Percentiles rank a stretch among this genome's conserved stretches.
phyloP scores from a whole-genome alignment of 2,888 invertebrate genomes.

The Tiphia femorata region DNA sequence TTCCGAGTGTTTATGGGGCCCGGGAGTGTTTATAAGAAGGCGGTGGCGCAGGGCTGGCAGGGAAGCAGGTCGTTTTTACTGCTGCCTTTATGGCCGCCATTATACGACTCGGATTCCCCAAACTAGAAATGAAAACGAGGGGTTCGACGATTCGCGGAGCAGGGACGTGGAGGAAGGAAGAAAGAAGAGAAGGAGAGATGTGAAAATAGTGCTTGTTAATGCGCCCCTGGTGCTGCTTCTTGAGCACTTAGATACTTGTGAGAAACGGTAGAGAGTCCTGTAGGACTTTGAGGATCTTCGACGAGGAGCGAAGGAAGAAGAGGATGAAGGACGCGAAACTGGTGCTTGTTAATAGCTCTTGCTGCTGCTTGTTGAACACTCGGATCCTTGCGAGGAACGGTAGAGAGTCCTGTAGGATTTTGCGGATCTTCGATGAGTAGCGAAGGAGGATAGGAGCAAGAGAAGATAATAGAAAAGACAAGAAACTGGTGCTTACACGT shows the following conservation, averaged over 20 bases:
- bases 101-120: slow-evolving; percentile 49
- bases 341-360: background rate
- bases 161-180: background rate
- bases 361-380: background rate
- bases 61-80: slow-evolving; percentile 46
- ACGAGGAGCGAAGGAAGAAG: background rate
- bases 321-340: background rate
- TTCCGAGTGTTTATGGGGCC: slow-evolving; percentile 52
- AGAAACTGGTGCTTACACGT: background rate
- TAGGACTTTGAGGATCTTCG: background rate
- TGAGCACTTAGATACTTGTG: background rate
- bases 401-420: background rate
- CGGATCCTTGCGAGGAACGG: slow-evolving; percentile 1
- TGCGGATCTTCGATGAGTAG: background rate
- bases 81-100: slow-evolving; percentile 52
- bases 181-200: background rate
- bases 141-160: background rate
- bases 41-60: slow-evolving; percentile 31
- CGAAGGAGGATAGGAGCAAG: background rate
- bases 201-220: background rate
- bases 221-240: background rate
- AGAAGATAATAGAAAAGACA: background rate
- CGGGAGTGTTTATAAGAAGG: slow-evolving; percentile 49
- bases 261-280: slow-evolving; percentile 1
- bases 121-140: slow-evolving; percentile 51